Base-by-base conservation (phyloP, 2,888 invertebrate species). In the Nebria brevicollis region DNA sequence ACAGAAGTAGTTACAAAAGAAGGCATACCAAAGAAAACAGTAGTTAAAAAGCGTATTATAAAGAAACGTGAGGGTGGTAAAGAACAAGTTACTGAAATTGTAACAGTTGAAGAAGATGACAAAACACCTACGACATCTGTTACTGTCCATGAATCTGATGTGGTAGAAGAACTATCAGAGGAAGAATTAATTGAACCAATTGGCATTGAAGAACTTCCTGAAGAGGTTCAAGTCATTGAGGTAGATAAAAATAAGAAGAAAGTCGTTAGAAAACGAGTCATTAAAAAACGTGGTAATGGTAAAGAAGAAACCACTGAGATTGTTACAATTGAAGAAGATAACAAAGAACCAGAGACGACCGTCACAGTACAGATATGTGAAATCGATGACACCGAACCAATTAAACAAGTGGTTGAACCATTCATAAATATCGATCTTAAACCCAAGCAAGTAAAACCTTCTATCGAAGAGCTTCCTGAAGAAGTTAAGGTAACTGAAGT, bases 201-300 rank as follows among this genome's bases (percentile, higher is more conserved):
- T 11, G 82, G 84, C 15, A 66, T 68, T 43, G 84, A 82, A 83
- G 84, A 83, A 83, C 64, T 70, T 10, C 86, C 86, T 5, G 86
- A 86, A 83, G 84, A 86, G 83, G 83, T 86, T 15, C 83, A 85
- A 83, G 83, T 85, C 73, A 85, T 84, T 75, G 83, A 85, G 82
- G 75, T 84, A 66, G 86, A 86, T 42, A 84, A 84, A 78, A 83
- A 84, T 15, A 85, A 85, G 75, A 85, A 85, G 72, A 83, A 84
- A 41, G 83, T 86, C 7, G 84, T 85, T 15, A 89, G 86, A 83
- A 89, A 88, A 80, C 86, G 86, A 54, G 86, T 87, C 1, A 87
- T 87, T 11, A 89, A 87, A 73, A 89, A 88, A 84, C 86, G 85
- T 7, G 86, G 87, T 79, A 88, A 87, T 72, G 85, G 83, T 25